Evolutionary conservation across 2,113 vertebrate genomes (phyloP).

Genomic region (Lipotes vexillifer): DNA sequence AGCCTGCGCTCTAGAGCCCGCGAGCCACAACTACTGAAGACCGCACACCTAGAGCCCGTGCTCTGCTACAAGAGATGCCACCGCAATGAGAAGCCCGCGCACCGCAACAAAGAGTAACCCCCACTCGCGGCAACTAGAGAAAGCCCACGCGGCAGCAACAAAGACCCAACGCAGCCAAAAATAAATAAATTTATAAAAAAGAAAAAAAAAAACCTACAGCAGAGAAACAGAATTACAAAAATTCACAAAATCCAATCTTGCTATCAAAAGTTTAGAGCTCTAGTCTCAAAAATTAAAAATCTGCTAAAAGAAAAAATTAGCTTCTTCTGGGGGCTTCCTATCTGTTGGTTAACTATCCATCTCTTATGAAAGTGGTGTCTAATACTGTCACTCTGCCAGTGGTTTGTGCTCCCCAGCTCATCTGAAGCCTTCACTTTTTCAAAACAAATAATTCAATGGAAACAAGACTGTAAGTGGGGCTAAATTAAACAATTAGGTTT

Average conservation of each 20-base stretch:
- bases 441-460: background rate
- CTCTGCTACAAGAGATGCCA: no score
- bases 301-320: background rate
- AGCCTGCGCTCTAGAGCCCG: no score
- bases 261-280: background rate
- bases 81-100: no score
- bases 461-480: background rate
- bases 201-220: background rate
- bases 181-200: background rate
- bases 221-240: background rate
- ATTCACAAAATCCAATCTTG: background rate
- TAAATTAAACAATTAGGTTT: background rate
- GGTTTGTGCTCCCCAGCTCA: background rate
- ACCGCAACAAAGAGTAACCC: no score
- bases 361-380: background rate
- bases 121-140: no score
- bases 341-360: background rate
- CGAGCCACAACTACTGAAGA: no score
- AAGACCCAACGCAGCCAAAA: no score
- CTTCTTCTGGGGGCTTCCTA: background rate
- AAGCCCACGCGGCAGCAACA: no score
- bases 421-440: background rate
- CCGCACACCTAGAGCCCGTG: no score
- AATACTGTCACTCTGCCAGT: background rate
- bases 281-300: conserved; percentile 17